A percentile compares a stretch with the other conserved stretches of the same genome.
Evolutionary conservation across 2,113 vertebrate species (phyloP).

Genomic region (Zingel zingel): DNA sequence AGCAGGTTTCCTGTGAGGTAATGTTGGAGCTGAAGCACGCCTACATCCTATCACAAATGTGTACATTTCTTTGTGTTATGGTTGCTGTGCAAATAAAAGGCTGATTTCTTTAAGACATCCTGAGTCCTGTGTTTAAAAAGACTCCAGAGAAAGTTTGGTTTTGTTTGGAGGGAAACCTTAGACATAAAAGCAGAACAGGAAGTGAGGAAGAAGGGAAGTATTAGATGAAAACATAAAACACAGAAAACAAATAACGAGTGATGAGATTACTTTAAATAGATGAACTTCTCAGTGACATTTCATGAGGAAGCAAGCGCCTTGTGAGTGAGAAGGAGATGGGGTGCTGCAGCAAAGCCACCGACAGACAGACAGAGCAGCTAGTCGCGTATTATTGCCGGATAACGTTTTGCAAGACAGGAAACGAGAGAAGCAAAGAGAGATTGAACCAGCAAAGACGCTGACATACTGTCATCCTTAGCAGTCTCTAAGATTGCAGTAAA

Average conservation of each 20-base stretch:
- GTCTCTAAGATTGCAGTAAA: background rate
- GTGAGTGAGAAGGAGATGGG: slow-evolving; percentile 1
- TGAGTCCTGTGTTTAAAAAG: background rate
- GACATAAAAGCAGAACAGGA: slow-evolving; percentile 39
- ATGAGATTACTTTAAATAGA: slow-evolving; percentile 10
- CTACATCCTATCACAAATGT: background rate
- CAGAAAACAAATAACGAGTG: background rate
- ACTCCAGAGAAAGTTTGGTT: background rate
- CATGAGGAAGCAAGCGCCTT: slow-evolving; percentile 48
- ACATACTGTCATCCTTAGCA: slow-evolving; percentile 1
- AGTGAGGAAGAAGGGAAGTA: slow-evolving; percentile 39
- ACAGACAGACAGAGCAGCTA: slow-evolving; percentile 37
- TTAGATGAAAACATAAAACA: slow-evolving; percentile 20
- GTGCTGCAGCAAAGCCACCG: slow-evolving; percentile 49
- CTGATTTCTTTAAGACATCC: background rate
- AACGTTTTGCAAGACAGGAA: slow-evolving; percentile 75
- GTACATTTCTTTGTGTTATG: background rate
- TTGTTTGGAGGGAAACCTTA: background rate
- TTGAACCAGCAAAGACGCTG: background rate
- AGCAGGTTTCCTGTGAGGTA: background rate
- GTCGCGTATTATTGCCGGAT: slow-evolving; percentile 39
- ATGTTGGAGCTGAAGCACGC: background rate
- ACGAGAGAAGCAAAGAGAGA: slow-evolving; percentile 35
- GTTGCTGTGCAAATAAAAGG: background rate
- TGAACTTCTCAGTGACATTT: slow-evolving; percentile 44